These are phyloP conservation scores for Sphinx pinastri DNA, from an alignment of 2,888 invertebrate species.

Conservation along the genomic window DNA sequence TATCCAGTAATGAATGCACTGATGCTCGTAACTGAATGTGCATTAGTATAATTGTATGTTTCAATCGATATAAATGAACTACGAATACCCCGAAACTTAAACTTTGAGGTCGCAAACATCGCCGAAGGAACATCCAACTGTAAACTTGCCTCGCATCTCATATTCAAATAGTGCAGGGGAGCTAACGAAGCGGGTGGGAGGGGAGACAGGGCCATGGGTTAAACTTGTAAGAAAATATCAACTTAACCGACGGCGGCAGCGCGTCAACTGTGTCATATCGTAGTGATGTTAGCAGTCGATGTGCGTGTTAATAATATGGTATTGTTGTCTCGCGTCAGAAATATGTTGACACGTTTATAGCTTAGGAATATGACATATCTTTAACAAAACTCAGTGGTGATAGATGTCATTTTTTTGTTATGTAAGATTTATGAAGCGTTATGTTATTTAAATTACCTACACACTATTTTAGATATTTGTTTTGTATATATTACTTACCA, in stretches of 20 bases:
- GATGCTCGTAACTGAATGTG: neutral
- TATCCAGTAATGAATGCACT: too few relatives aligned
- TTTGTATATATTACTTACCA: too few relatives aligned
- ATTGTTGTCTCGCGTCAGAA: neutral
- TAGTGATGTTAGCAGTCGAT: conserved; percentile 26
- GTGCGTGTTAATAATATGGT: neutral
- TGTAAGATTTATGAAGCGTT: too few relatives aligned
- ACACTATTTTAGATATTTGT: too few relatives aligned
- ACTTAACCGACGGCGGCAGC: conserved; percentile 40
- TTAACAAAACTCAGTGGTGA: too few relatives aligned
- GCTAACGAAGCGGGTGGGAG: conserved; percentile 69
- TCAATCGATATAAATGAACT: conserved; percentile 64
- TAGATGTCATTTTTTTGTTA: too few relatives aligned
- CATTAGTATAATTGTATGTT: conserved; percentile 14
- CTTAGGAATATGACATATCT: neutral
- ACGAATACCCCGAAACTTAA: conserved; percentile 63
- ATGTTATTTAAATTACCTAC: too few relatives aligned
- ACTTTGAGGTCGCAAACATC: conserved; percentile 74
- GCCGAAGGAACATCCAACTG: conserved; percentile 61
- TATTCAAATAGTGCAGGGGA: conserved; percentile 81
- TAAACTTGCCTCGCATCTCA: conserved; percentile 71
- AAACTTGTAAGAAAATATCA: conserved; percentile 68
- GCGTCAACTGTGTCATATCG: conserved; percentile 40
- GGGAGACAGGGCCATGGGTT: conserved; percentile 36
- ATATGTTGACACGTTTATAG: neutral